Base-by-base conservation (phyloP, 2,888 invertebrate genomes). In the Drosophila meridionalis region DNA sequence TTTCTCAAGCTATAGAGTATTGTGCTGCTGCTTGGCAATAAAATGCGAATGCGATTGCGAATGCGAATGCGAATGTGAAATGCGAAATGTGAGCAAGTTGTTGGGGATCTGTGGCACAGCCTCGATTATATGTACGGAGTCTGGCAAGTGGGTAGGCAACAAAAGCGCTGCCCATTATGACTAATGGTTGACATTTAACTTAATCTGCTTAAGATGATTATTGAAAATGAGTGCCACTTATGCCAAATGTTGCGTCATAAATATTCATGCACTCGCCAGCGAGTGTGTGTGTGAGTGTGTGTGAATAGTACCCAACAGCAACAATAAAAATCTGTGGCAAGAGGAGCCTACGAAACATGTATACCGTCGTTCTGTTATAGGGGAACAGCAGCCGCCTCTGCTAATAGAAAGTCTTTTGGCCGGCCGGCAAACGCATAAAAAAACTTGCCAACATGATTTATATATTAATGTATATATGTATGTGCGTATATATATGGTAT, bases 381-480 rank as follows among this genome's bases (percentile, higher is more conserved):
- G 53, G 59, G 32, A 67, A 50, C 66, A 38, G 65, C 71, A 63
- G 73, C 68, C 81, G 83, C 70, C 84, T 65, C 65, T 70, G 82
- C 80, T 86, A 84, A 86, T 89, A 89, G 89, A 89, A 83, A 89
- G 84, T 77, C 75, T 83, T 81, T 81, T 66, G 72, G 70, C 52
- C 60, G 59, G 47, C 76, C 66, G 68, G 73, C 66, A 65, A 77
- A 73, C 80, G 85, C 58, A 90, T 88, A 87, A 89, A 87, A 87
- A 87, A 87, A 89, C 90, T 85, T 85, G 88, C 79, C 90, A 89
- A 89, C 90, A 89, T 89, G 86, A 87, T 87, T 87, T 87, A 87
- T 89, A 89, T 80, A 85, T 76, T 83, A 75, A 78, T 76, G 72
- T 80, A 38, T 38, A 26, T 75, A 68, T 68, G 64, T 63, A 69